These are phyloP conservation scores for Lasioglossum marginatum DNA, from an alignment of 2,888 invertebrate species.

Conservation along the genomic window DNA sequence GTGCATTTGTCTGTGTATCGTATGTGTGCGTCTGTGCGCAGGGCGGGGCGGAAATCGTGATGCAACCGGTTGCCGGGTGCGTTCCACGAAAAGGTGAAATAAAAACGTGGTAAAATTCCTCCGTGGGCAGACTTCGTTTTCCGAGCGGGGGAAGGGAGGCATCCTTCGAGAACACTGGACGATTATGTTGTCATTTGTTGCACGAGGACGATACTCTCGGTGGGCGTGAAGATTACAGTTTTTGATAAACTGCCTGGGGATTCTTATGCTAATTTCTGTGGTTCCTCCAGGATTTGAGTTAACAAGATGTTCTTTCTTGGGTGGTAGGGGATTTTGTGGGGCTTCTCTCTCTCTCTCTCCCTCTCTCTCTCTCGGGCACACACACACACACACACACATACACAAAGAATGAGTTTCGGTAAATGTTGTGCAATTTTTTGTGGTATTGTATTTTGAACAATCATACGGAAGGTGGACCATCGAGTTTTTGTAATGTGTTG, in stretches of 20 bases:
- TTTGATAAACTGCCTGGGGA: not conserved
- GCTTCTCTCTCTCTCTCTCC: too few species aligned
- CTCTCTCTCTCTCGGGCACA: too few species aligned
- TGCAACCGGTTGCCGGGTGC: slow-evolving; percentile 50
- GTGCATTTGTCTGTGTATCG: slow-evolving; percentile 25
- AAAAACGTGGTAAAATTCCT: not conserved
- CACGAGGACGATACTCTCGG: not conserved
- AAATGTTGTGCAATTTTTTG: too few species aligned
- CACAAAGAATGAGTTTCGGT: not conserved
- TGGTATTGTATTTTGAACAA: not conserved
- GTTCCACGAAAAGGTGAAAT: not conserved
- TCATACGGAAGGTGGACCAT: not conserved
- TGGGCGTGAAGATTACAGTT: not conserved
- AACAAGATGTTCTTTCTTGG: not conserved
- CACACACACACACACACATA: too few species aligned
- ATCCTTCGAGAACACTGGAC: not conserved
- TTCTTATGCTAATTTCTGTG: not conserved
- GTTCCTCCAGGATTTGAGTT: not conserved
- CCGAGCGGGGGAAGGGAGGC: not conserved
- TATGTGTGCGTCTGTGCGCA: not conserved
- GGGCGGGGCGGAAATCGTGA: slow-evolving; percentile 28
- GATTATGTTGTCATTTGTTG: slow-evolving; percentile 4
- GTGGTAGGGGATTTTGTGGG: not conserved
- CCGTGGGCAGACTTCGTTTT: not conserved
- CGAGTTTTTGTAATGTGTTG: not conserved